Evolutionary conservation across 2,888 invertebrate genomes (phyloP).

Genomic region (Latrodectus elegans): DNA sequence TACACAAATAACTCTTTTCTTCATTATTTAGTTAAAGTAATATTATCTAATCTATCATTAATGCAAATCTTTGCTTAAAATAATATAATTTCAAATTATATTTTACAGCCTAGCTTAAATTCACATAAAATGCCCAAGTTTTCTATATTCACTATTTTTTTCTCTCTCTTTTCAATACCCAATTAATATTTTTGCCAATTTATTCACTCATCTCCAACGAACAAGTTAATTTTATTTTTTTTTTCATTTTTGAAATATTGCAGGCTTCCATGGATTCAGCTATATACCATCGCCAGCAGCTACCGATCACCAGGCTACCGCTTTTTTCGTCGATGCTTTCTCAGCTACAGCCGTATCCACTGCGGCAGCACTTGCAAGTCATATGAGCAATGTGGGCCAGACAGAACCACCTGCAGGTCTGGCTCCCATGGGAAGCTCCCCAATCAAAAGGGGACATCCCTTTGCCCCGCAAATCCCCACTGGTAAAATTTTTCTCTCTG

Average conservation of each 20-base stretch:
- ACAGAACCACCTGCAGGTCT: slow-evolving; percentile 73
- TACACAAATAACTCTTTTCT: too few species aligned
- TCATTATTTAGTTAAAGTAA: too few species aligned
- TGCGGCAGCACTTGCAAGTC: slow-evolving; percentile 73
- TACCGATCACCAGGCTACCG: slow-evolving; percentile 78
- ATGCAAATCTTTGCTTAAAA: too few species aligned
- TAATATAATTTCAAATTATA: too few species aligned
- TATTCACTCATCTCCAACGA: too few species aligned
- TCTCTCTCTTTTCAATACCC: too few species aligned
- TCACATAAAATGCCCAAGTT: too few species aligned
- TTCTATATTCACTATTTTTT: too few species aligned
- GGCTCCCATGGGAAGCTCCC: slow-evolving; percentile 73
- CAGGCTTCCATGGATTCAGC: slow-evolving; percentile 77
- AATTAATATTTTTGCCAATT: too few species aligned
- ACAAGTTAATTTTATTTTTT: too few species aligned
- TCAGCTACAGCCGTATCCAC: slow-evolving; percentile 74
- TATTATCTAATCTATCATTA: too few species aligned
- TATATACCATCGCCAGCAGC: slow-evolving; percentile 76
- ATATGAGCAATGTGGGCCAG: slow-evolving; percentile 71
- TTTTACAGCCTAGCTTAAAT: too few species aligned
- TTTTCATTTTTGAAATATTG: neutral
- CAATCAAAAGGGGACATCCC: slow-evolving; percentile 74
- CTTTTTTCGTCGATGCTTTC: slow-evolving; percentile 68
- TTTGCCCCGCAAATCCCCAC: slow-evolving; percentile 72
- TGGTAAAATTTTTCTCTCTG: slow-evolving; percentile 71